A percentile compares a stretch with the other conserved stretches of the same genome.
Evolutionary conservation across 1,140 invertebrate genomes (phyloP).

Genomic region (Papilio machaon): DNA sequence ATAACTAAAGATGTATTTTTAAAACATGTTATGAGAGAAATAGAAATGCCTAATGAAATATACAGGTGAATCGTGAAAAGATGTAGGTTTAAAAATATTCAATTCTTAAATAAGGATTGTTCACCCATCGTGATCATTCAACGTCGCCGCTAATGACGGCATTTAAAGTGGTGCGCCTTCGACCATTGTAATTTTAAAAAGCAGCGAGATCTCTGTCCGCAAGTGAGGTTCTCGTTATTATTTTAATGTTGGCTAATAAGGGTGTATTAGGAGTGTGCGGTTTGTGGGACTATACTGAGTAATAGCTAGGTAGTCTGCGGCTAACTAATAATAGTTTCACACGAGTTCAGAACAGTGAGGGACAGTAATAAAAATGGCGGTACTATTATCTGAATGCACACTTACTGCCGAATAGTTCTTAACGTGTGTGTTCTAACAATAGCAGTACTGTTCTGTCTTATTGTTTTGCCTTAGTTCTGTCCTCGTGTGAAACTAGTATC

Average conservation of each 20-base stretch:
- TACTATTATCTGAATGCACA: background rate
- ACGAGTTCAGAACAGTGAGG: background rate
- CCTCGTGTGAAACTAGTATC: background rate
- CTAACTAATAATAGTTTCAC: slow-evolving; percentile 42
- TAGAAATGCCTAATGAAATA: background rate
- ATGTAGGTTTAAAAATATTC: background rate
- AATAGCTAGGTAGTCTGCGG: slow-evolving; percentile 60
- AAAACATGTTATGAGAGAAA: background rate
- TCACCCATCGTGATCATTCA: background rate
- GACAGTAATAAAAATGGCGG: background rate
- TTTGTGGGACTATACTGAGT: slow-evolving; percentile 61
- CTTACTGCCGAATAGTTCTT: background rate
- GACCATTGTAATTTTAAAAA: slow-evolving; percentile 49
- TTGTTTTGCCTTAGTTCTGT: background rate
- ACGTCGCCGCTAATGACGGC: background rate
- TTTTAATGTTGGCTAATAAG: slow-evolving; percentile 70
- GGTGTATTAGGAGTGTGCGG: slow-evolving; percentile 61
- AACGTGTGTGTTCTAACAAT: background rate
- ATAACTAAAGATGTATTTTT: too few species aligned
- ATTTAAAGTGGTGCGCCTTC: slow-evolving; percentile 21
- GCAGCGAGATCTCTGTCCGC: slow-evolving; percentile 42
- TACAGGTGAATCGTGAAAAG: background rate
- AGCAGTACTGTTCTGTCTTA: background rate
- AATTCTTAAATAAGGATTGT: background rate
- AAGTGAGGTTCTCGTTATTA: slow-evolving; percentile 60